phyloP scores from a whole-genome alignment of 1,140 invertebrate genomes.

The Drosophila nikananu region DNA sequence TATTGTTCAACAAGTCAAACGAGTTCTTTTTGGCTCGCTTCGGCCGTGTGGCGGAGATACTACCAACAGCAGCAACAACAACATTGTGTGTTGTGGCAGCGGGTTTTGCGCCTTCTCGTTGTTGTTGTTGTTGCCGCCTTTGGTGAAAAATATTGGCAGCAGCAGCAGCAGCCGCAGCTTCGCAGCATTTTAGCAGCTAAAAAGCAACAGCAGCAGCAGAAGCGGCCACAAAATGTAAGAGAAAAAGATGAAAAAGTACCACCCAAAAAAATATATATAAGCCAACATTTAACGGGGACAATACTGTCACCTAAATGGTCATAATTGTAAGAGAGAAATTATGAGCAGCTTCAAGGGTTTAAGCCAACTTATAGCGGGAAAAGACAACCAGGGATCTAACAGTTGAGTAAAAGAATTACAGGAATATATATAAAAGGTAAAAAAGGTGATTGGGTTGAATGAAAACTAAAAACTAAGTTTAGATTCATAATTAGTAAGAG shows the following conservation, averaged over 20 bases:
- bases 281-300: slow-evolving; percentile 24
- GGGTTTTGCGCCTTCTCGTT: slow-evolving; percentile 52
- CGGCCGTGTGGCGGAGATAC: slow-evolving; percentile 69
- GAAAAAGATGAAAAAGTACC: slow-evolving; percentile 41
- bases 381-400: neutral
- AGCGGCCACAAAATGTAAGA: slow-evolving; percentile 48
- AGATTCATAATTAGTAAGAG: too few relatives aligned
- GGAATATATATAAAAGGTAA: neutral
- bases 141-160: slow-evolving; percentile 83
- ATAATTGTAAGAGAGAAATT: slow-evolving; percentile 13
- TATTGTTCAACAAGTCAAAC: slow-evolving; percentile 84
- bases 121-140: slow-evolving; percentile 64
- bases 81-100: slow-evolving; percentile 64
- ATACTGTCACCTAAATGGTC: slow-evolving; percentile 15
- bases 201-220: slow-evolving; percentile 22
- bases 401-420: neutral
- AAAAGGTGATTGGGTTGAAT: too few relatives aligned
- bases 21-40: slow-evolving; percentile 83
- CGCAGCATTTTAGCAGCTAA: slow-evolving; percentile 29
- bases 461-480: too few relatives aligned
- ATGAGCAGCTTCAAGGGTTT: neutral
- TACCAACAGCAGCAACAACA: slow-evolving; percentile 52
- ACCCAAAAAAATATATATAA: slow-evolving; percentile 33
- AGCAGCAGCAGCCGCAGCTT: slow-evolving; percentile 63
- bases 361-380: neutral